Base-by-base conservation (phyloP, 2,797 vertebrate genomes). In the Chaetodon trifasciatus region DNA sequence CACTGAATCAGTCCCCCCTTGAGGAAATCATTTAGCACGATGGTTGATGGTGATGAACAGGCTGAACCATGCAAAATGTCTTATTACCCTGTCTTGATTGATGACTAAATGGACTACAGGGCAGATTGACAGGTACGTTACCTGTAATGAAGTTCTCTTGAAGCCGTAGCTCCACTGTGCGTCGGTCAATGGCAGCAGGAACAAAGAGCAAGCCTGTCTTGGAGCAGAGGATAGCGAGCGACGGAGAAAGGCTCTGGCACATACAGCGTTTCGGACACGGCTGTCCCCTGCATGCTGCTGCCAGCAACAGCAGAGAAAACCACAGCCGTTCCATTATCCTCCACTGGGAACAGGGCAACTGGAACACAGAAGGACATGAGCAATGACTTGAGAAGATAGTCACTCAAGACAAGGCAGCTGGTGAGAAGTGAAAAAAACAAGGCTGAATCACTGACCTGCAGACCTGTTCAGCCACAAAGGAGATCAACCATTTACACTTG, bases 121-220 rank as follows among this genome's bases (percentile, higher is more conserved):
- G 40, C 44, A 42, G 16, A 39, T 42, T 46, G 13, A 23, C n/a
- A 58, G 8, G 19, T 24, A 6, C 8, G 1, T 72, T 81, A 94
- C 94, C 92, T 81, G 94, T 97, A 83, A 98, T 97, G 82, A 97
- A 98, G 92, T 97, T 98, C 69, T 97, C 97, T 39, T 97, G 97
- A 32, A 97, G 92, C 21, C 97, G 93, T 0, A 97, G 95, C 81
- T 98, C 97, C 42, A 97, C 97, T 0, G 97, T 98, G 9, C 95
- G 91, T 39, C 96, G 88, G 93, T 98, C 97, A 8, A 97, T 97
- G 19, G 95, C 95, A 4, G 95, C 91, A n/a, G 97, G 97, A 55
- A 98, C 96, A 23, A 97, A 98, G 73, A 98, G 95, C 32, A 98
- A 90, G 65, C 97, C 97, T 0, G 97, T 97, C 91, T 97, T 97